Conservation (phyloP, 2,113 vertebrate genomes). For the Solea senegalensis region DNA sequence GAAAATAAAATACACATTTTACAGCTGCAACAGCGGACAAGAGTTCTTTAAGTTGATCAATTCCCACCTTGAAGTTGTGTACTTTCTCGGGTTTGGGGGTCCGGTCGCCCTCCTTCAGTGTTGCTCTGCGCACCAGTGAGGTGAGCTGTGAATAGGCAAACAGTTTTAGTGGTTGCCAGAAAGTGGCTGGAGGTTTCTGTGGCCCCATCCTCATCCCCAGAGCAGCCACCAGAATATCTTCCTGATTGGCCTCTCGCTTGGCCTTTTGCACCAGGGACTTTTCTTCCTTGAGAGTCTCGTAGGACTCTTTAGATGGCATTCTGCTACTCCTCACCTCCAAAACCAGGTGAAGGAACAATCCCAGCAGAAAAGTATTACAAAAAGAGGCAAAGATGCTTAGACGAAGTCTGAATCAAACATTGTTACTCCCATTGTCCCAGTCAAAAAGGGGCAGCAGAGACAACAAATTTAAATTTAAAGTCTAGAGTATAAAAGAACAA, state of each 20-base stretch:
- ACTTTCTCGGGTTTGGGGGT: constrained; percentile 94
- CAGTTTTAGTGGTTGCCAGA: constrained; percentile 98
- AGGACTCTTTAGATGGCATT: constrained; percentile 95
- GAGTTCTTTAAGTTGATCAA: constrained; percentile 4
- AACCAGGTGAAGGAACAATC: constrained; percentile 27
- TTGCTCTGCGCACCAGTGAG: constrained; percentile 91
- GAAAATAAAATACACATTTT: constrained; percentile 36
- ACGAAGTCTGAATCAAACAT: constrained; percentile 45
- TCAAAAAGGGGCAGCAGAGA: constrained; percentile 38
- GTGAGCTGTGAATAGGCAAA: constrained; percentile 99
- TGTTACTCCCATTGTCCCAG: constrained; percentile 59
- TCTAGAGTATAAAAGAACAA: constrained; percentile 11
- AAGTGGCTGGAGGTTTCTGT: constrained; percentile 88
- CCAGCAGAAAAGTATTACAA: constrained; percentile 21
- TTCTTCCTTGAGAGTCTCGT: constrained; percentile 81
- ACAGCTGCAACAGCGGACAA: constrained; percentile 1
- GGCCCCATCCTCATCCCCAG: constrained; percentile 95
- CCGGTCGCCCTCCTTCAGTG: constrained; percentile 94
- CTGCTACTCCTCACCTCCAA: constrained; percentile 43
- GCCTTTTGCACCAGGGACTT: constrained; percentile 86
- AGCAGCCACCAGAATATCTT: constrained; percentile 91
- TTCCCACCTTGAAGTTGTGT: constrained; percentile 99
- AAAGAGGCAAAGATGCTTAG: constrained; percentile 50
- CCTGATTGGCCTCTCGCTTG: constrained; percentile 89
- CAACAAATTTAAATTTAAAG: constrained; percentile 19